Evolutionary conservation across 2,888 invertebrate species (phyloP).

Genomic region (Heliconius hortense): DNA sequence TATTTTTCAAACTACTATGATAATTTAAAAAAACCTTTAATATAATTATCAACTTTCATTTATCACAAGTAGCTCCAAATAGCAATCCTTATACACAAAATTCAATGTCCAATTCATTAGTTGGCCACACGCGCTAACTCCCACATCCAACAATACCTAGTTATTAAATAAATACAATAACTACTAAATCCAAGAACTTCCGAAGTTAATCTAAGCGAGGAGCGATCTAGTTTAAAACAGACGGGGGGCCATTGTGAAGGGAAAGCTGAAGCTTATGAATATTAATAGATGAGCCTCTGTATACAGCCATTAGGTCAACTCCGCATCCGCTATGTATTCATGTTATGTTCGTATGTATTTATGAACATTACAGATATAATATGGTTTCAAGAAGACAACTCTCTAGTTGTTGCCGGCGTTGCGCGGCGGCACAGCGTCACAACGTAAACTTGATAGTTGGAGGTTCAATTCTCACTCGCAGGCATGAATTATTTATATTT

Average conservation of each 20-base stretch:
- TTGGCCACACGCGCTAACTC: background rate
- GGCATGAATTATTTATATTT: background rate
- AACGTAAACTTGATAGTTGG: background rate
- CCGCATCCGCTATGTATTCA: constrained; percentile 11
- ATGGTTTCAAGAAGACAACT: background rate
- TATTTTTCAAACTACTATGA: too few relatives aligned
- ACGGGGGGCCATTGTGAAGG: constrained; percentile 4
- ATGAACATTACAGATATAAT: background rate
- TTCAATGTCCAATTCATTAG: background rate
- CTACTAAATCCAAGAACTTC: constrained; percentile 1
- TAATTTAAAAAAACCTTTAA: too few relatives aligned
- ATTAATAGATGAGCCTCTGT: constrained; percentile 18
- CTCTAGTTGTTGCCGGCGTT: background rate
- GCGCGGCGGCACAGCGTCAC: background rate
- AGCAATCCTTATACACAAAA: too few relatives aligned
- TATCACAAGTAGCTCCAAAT: too few relatives aligned
- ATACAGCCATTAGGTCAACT: constrained; percentile 15
- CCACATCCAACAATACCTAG: background rate
- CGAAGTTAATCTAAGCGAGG: constrained; percentile 13
- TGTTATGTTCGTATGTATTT: background rate
- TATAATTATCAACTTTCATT: too few relatives aligned
- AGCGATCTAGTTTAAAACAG: constrained; percentile 19
- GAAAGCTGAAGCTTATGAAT: constrained; percentile 17
- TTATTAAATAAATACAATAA: constrained; percentile 18
- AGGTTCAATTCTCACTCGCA: background rate